Evolutionary conservation across 2,797 vertebrate genomes (phyloP), one percentile per base, ranked within the genome.

Genomic region (Sphaeramia orbicularis): DNA sequence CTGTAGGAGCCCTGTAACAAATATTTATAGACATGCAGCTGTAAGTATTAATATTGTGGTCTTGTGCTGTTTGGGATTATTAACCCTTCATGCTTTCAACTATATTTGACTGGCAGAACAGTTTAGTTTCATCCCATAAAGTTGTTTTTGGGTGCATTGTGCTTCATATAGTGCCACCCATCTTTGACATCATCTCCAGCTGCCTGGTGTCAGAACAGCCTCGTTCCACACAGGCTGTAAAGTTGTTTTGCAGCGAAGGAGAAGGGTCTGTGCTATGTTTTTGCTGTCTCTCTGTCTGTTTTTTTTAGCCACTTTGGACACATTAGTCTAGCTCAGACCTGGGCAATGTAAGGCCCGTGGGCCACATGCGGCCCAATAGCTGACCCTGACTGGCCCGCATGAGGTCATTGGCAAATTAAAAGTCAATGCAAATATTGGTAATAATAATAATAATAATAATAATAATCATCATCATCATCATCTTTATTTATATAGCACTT

Each of bases 191-290:
- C 24, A 41, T 61, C 58, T 67, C 43, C 42, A 24, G 72, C 64
- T 41, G 45, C 57, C 65, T 56, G 71, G 45, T 59, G 81, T 78
- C 71, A 65, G 67, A 27, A 42, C 71, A 57, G 54, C 15, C 32
- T 71, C 52, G 1, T 53, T 63, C 71, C 27, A 16, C 52, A 71
- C 70, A 79, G 52, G 76, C 59, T 51, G 45, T 68, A 42, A 79
- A 75, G 71, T 84, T 83, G 71, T 87, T 86, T 73, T 70, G 59
- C 76, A 44, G 57, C 66, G 87, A 88, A 81, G 54, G 80, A 87
- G 82, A 50, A 79, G 60, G 64, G 65, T 49, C 63, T 48, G 16
- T 53, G 62, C 61, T 76, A 65, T 71, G 57, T 80, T 82, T 74
- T 74, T 60, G 47, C 77, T 78, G 38, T 56, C 69, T 81, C 2